These are phyloP conservation scores for Fissipunctia ypsillon DNA, from an alignment of 2,888 invertebrate species.

Conservation along the genomic window DNA sequence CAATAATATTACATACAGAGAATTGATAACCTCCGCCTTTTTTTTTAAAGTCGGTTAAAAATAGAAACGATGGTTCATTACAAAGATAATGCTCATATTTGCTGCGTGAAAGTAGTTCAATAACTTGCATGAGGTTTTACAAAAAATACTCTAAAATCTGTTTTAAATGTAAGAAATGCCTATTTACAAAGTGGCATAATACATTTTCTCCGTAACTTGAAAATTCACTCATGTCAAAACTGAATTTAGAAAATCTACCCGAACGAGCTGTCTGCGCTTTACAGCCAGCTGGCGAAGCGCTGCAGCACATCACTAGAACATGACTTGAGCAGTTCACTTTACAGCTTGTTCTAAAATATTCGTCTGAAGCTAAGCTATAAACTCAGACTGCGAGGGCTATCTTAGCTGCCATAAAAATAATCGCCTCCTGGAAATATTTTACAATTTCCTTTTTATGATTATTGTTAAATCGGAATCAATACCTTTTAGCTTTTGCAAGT, in stretches of 20 bases:
- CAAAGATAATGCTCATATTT: too few relatives aligned
- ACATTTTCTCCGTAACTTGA: neutral
- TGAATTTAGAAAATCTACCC: neutral
- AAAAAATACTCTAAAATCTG: neutral
- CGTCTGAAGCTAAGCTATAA: constrained; percentile 37
- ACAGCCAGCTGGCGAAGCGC: constrained; percentile 21
- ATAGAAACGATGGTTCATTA: neutral
- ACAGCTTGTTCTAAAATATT: constrained; percentile 31
- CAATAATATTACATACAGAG: too few relatives aligned
- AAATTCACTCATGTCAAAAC: neutral
- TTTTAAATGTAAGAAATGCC: neutral
- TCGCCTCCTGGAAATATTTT: constrained; percentile 7
- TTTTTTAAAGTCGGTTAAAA: too few relatives aligned
- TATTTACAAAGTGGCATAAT: neutral
- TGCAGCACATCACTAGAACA: constrained; percentile 26
- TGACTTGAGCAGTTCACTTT: constrained; percentile 16
- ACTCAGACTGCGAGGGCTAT: constrained; percentile 4
- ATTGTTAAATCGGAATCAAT: neutral
- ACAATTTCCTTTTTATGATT: constrained; percentile 4
- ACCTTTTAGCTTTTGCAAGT: neutral
- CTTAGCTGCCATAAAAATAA: constrained; percentile 19
- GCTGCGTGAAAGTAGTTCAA: neutral
- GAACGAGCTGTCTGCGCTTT: constrained; percentile 20
- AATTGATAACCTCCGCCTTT: too few relatives aligned
- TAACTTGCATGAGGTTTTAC: neutral